These are phyloP conservation scores for Lottia scabra DNA, from an alignment of 2,888 invertebrate species.

Conservation along the genomic window DNA sequence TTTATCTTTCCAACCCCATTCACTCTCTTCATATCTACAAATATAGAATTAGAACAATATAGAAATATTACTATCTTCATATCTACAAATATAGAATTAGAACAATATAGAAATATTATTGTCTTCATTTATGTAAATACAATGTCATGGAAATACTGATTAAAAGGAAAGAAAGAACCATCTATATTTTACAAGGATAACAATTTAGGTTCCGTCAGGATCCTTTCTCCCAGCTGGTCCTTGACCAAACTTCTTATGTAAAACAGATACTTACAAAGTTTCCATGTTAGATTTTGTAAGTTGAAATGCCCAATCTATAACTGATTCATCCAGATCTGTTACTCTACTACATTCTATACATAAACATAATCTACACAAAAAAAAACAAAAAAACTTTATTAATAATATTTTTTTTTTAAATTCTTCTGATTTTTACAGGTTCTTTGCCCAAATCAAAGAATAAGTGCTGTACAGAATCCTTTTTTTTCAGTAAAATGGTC, in stretches of 20 bases:
- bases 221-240: no score
- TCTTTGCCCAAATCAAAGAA: background rate
- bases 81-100: conserved; percentile 61
- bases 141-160: no score
- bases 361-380: conserved; percentile 72
- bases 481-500: no score
- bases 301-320: conserved; percentile 79
- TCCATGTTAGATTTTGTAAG: conserved; percentile 86
- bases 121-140: conserved; percentile 72
- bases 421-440: background rate
- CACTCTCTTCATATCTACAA: conserved; percentile 76
- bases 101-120: no score
- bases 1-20: conserved; percentile 85
- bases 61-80: conserved; percentile 81
- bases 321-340: conserved; percentile 73
- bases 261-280: conserved; percentile 77
- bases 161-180: no score
- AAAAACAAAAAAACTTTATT: no score
- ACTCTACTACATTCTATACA: conserved; percentile 75
- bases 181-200: no score
- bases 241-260: no score
- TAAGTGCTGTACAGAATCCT: background rate
- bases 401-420: background rate
- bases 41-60: no score
- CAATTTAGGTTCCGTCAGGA: no score